Evolutionary conservation across 2,888 invertebrate species (phyloP).

Genomic region (Bembecia ichneumoniformis): DNA sequence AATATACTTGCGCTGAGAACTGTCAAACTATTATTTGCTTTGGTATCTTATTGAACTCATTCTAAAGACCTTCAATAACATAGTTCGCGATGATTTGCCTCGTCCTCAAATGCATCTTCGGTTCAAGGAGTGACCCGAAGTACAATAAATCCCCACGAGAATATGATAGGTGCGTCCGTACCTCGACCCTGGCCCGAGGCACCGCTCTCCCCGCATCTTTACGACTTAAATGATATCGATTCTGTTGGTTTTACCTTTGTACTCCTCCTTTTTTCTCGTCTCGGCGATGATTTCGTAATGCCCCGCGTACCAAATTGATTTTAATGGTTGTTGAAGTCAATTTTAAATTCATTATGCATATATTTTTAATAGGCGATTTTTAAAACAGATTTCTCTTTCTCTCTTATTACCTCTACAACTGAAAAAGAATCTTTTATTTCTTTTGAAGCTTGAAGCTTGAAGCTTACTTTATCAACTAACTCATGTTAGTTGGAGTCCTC

Average conservation of each 20-base stretch:
- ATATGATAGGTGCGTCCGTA: not conserved
- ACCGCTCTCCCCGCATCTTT: not conserved
- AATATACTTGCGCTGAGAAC: no score
- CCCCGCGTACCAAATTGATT: conserved; percentile 1
- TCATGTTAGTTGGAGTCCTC: no score
- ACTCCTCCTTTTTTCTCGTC: not conserved
- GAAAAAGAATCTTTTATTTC: no score
- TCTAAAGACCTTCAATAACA: no score
- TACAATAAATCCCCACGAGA: not conserved
- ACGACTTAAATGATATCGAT: not conserved
- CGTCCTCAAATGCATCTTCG: not conserved
- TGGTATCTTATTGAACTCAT: no score
- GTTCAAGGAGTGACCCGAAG: not conserved
- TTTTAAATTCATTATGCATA: no score
- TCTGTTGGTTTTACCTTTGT: not conserved
- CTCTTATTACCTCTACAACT: no score
- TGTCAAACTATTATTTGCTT: no score
- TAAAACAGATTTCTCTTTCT: no score
- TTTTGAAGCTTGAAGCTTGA: no score
- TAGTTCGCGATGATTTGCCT: not conserved
- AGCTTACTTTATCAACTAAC: no score
- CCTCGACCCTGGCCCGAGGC: not conserved
- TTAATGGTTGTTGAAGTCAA: conserved; percentile 4
- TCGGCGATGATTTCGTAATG: not conserved
- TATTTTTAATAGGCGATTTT: no score